Percentiles rank a stretch among this genome's conserved stretches.
phyloP scores from a whole-genome alignment of 92 coral and sea anemone species.

The Meandrina meandrites region DNA sequence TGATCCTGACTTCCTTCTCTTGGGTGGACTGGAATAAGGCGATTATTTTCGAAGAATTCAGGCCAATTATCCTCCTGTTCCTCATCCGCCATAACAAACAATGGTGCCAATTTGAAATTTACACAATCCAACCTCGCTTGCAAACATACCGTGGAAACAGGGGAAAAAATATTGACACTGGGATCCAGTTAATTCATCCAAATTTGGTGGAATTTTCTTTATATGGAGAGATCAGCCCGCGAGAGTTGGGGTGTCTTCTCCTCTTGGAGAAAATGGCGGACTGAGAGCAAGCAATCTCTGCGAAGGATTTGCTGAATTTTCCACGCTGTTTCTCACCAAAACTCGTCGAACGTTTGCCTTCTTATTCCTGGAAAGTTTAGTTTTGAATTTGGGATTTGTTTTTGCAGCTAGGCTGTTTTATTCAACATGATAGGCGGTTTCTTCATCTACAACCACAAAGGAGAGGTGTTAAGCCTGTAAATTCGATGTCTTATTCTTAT shows the following conservation, averaged over 20 bases:
- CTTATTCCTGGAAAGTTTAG: background rate
- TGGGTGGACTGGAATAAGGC: constrained; percentile 82
- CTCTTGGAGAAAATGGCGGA: constrained; percentile 69
- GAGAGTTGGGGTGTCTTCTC: constrained; percentile 64
- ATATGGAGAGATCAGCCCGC: constrained; percentile 54
- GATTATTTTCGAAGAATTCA: constrained; percentile 92
- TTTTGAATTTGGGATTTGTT: background rate
- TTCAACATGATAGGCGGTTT: constrained; percentile 90
- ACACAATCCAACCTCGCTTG: constrained; percentile 24
- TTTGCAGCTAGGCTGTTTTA: background rate
- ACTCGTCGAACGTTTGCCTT: background rate
- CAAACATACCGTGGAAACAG: background rate
- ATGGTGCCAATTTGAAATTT: constrained; percentile 73
- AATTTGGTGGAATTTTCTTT: constrained; percentile 59
- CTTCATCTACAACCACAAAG: constrained; percentile 97
- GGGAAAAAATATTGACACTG: background rate
- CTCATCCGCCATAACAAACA: constrained; percentile 60
- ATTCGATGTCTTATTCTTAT: too few species aligned
- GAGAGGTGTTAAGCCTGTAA: constrained; percentile 98
- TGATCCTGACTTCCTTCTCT: constrained; percentile 64
- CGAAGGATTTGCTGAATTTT: background rate
- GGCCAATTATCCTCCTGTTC: constrained; percentile 97
- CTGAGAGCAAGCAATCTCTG: background rate
- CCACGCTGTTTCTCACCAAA: constrained; percentile 6
- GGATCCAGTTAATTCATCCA: constrained; percentile 28